Evolutionary conservation across 2,113 vertebrate genomes (phyloP).

Genomic region (Cebus imitator): DNA sequence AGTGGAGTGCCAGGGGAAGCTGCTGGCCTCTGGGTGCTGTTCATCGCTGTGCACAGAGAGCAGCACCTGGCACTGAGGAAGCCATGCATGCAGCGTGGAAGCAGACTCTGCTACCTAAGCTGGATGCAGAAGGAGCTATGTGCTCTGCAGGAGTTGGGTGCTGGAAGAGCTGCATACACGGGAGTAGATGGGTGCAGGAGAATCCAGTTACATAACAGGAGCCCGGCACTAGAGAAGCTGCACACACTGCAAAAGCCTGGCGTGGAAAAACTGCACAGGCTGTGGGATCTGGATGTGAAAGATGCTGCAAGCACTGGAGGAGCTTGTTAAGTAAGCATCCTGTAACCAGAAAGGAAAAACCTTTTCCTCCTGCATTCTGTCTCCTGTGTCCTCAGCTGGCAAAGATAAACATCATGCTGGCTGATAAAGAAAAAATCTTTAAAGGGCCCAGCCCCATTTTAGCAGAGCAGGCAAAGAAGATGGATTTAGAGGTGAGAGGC

Average conservation of each 20-base stretch:
- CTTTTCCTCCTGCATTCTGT: neutral
- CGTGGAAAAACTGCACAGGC: rapidly evolving
- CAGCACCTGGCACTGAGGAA: neutral
- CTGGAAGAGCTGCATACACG: neutral
- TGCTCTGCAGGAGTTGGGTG: neutral
- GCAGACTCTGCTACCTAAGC: neutral
- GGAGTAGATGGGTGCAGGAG: neutral
- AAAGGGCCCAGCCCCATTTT: neutral
- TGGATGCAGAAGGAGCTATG: neutral
- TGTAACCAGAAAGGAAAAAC: neutral
- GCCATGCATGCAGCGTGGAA: neutral
- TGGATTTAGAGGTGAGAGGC: neutral
- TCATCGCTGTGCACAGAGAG: too few species aligned
- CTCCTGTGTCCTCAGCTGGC: neutral
- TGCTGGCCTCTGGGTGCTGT: neutral
- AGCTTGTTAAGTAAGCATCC: neutral
- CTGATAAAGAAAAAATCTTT: neutral
- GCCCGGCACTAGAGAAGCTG: neutral
- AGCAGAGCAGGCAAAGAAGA: neutral
- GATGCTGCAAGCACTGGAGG: rapidly evolving
- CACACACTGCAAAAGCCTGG: rapidly evolving
- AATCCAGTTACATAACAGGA: neutral
- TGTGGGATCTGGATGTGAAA: neutral
- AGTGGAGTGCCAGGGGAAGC: neutral
- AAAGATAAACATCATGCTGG: neutral